phyloP scores from a whole-genome alignment of 2,113 vertebrate species.

The Pseudorhombus dupliciocellatus region DNA sequence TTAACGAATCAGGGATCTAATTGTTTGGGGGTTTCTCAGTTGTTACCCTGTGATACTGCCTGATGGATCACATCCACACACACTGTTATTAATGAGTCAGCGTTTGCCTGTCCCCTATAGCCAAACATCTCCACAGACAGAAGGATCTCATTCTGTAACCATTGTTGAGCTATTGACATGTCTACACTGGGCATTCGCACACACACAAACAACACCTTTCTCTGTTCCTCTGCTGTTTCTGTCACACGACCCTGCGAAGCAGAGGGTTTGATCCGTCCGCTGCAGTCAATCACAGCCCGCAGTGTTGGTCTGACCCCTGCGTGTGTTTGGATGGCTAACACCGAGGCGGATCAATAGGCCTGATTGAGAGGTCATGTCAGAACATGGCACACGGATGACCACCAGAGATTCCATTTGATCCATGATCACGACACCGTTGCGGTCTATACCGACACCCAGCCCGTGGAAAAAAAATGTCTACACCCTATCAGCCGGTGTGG shows the following conservation, averaged over 20 bases:
- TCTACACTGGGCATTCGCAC: too few relatives aligned
- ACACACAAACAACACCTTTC: neutral
- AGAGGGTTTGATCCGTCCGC: neutral
- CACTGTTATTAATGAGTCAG: neutral
- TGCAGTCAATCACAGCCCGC: conserved; percentile 45
- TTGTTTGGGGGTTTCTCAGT: neutral
- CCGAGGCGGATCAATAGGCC: conserved; percentile 73
- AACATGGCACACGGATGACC: conserved; percentile 71
- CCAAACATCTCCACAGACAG: conserved; percentile 2
- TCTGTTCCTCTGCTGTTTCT: neutral
- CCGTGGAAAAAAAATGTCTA: neutral
- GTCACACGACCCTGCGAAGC: conserved; percentile 10
- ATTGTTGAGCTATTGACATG: conserved; percentile 45
- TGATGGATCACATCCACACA: neutral
- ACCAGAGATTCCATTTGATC: conserved; percentile 62
- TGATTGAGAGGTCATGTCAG: conserved; percentile 76
- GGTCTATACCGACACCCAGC: neutral
- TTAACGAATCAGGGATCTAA: too few relatives aligned
- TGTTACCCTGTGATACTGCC: too few relatives aligned
- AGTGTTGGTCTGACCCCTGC: conserved; percentile 55
- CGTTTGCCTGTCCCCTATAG: neutral
- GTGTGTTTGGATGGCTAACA: conserved; percentile 70
- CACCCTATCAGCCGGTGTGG: neutral
- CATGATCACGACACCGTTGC: conserved; percentile 22
- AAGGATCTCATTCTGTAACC: conserved; percentile 19